Percentiles rank a stretch among this genome's conserved stretches.
Evolutionary conservation across 2,113 vertebrate genomes (phyloP).

Genomic region (Hymenochirus boettgeri): DNA sequence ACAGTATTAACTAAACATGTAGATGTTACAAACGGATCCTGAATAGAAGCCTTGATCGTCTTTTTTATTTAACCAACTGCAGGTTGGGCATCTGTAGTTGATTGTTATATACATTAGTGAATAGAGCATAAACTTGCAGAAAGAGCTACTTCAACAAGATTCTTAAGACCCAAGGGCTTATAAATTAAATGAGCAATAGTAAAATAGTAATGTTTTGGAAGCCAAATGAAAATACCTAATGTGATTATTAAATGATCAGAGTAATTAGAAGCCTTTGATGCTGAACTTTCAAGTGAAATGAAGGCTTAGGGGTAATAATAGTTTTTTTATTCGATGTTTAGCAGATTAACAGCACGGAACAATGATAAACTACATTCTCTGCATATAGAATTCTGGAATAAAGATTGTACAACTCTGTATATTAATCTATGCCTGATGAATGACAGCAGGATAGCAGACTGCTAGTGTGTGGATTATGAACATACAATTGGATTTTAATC

Average conservation of each 20-base stretch:
- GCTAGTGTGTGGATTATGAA: conserved; percentile 26
- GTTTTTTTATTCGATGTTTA: conserved; percentile 9
- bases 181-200: no score
- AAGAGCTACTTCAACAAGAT: no score
- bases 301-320: neutral
- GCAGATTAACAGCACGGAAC: neutral
- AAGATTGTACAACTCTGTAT: neutral
- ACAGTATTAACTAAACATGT: no score
- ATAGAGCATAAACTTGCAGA: no score
- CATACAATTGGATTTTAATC: conserved; percentile 34
- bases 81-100: no score
- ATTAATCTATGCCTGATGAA: conserved; percentile 24
- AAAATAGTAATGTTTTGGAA: no score
- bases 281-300: neutral
- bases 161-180: no score
- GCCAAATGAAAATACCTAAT: no score
- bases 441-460: conserved; percentile 13
- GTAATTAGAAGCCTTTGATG: neutral
- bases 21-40: no score
- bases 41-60: no score
- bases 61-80: no score
- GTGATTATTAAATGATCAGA: neutral
- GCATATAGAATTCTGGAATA: conserved; percentile 14
- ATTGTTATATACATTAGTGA: no score
- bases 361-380: conserved; percentile 12